These are phyloP conservation scores for Tricholauxania praeusta DNA, from an alignment of 2,888 invertebrate genomes.

Conservation along the genomic window DNA sequence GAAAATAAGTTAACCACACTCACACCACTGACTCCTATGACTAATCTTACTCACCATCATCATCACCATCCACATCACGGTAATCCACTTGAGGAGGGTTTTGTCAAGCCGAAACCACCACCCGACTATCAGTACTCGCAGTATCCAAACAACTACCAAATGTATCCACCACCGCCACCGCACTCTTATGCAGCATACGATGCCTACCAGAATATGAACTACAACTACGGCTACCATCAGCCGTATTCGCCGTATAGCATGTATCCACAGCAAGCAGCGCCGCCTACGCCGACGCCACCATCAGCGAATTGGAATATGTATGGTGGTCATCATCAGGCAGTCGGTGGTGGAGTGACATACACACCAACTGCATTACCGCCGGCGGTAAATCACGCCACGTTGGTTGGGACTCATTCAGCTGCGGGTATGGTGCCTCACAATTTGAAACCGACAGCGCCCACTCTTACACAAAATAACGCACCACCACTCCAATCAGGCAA, in stretches of 20 bases:
- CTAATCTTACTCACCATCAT: constrained; percentile 61
- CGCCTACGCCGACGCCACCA: constrained; percentile 68
- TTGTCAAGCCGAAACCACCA: constrained; percentile 67
- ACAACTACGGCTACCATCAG: constrained; percentile 67
- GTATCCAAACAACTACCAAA: constrained; percentile 68
- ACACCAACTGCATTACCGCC: constrained; percentile 57
- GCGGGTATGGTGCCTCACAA: constrained; percentile 49
- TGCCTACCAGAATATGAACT: constrained; percentile 68
- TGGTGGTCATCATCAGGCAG: constrained; percentile 63
- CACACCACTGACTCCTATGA: constrained; percentile 69
- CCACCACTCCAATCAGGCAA: background rate
- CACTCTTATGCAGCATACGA: constrained; percentile 67
- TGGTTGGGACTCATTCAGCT: constrained; percentile 50
- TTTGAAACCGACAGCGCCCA: constrained; percentile 43
- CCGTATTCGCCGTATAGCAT: constrained; percentile 67
- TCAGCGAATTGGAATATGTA: constrained; percentile 76
- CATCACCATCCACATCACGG: constrained; percentile 48
- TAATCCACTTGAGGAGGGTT: constrained; percentile 63
- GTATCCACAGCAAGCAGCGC: constrained; percentile 68
- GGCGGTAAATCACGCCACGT: constrained; percentile 40
- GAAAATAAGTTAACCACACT: constrained; percentile 65
- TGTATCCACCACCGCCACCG: constrained; percentile 66
- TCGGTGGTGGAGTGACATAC: constrained; percentile 44
- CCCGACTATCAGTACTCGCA: constrained; percentile 67
- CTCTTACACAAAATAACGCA: constrained; percentile 26